A percentile compares a stretch with the other conserved stretches of the same genome.
phyloP scores from a whole-genome alignment of 2,797 vertebrate species.

The Anas bernieri region DNA sequence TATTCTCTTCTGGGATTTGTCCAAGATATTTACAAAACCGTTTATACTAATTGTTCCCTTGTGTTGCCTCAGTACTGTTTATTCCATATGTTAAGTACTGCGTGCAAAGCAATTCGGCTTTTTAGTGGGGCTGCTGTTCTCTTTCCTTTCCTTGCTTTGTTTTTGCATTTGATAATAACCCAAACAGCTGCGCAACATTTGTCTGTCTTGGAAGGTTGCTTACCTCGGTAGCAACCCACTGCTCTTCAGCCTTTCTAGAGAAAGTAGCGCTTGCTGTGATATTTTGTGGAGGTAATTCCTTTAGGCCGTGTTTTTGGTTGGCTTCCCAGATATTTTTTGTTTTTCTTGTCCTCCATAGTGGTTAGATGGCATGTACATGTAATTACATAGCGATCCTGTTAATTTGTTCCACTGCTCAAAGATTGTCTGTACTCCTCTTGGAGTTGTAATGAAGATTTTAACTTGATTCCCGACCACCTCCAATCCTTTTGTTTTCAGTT shows the following conservation, averaged over 20 bases:
- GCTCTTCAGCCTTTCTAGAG: background rate
- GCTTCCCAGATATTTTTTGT: background rate
- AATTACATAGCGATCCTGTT: background rate
- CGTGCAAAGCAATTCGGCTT: slow-evolving; percentile 67
- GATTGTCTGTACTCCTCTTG: background rate
- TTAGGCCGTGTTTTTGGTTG: background rate
- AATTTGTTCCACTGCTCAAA: background rate
- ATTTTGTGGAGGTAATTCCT: background rate
- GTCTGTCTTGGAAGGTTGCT: slow-evolving; percentile 27
- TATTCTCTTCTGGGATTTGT: slow-evolving; percentile 74
- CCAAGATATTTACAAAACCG: slow-evolving; percentile 74
- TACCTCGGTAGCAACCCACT: background rate
- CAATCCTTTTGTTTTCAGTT: background rate
- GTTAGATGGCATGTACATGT: background rate
- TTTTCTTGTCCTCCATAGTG: background rate
- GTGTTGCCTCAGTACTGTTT: slow-evolving; percentile 75
- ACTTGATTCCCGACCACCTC: background rate
- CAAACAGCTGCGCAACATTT: slow-evolving; percentile 60
- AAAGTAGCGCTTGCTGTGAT: background rate
- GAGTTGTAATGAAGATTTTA: background rate
- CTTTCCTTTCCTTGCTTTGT: slow-evolving; percentile 62
- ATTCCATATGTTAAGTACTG: slow-evolving; percentile 78
- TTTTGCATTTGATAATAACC: slow-evolving; percentile 50
- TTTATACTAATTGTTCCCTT: slow-evolving; percentile 80
- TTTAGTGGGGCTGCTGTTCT: slow-evolving; percentile 51